Evolutionary conservation across 2,113 vertebrate genomes (phyloP).

Genomic region (Pithys albifrons): DNA sequence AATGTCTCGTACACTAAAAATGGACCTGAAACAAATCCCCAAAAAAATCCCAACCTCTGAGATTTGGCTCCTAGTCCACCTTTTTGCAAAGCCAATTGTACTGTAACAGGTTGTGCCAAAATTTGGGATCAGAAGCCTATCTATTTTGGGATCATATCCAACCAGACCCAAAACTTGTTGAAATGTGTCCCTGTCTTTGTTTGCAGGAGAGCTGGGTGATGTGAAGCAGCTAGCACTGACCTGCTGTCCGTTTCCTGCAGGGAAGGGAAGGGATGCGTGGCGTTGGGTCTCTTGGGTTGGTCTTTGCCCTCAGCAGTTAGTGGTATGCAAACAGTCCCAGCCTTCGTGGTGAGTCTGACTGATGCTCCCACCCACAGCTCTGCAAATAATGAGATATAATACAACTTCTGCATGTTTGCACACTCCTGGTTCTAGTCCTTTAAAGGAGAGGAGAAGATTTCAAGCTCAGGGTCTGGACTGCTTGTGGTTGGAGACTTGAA

Average conservation of each 20-base stretch:
- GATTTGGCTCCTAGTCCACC: neutral
- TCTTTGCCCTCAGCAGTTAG: accelerated
- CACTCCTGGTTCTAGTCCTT: neutral
- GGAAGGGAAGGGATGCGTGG: neutral
- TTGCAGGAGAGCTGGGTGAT: neutral
- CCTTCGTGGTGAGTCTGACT: neutral
- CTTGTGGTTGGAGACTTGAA: neutral
- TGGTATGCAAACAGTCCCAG: neutral
- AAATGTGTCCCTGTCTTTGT: neutral
- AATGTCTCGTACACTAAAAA: slow-evolving; percentile 12
- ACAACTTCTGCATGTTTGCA: neutral
- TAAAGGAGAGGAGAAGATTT: neutral
- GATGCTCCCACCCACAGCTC: neutral
- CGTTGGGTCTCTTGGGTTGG: neutral
- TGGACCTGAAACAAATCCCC: neutral
- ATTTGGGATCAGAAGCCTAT: neutral
- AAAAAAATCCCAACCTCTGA: neutral
- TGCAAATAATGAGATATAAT: neutral
- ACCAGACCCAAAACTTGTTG: neutral
- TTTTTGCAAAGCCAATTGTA: neutral
- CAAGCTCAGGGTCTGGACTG: neutral
- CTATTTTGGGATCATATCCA: neutral
- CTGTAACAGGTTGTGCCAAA: neutral
- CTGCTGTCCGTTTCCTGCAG: accelerated
- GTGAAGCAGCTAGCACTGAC: neutral